Conservation (phyloP, 2,113 vertebrate genomes). For the Donacobius atricapilla region DNA sequence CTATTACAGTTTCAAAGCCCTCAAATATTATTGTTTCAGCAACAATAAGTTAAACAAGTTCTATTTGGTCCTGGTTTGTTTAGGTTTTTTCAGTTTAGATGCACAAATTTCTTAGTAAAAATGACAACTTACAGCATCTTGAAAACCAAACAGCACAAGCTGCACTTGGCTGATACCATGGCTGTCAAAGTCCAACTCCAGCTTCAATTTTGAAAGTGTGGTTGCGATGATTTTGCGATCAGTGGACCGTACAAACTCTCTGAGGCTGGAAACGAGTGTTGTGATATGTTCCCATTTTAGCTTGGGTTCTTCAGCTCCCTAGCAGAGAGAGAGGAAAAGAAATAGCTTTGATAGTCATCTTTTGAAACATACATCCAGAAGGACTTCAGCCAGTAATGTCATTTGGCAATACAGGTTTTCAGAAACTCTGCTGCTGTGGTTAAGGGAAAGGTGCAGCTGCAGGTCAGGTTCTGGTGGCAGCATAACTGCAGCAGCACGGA, state of each 20-base stretch:
- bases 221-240: conserved; percentile 93
- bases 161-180: conserved; percentile 95
- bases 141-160: conserved; percentile 92
- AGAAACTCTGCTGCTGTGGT: background rate
- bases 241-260: conserved; percentile 90
- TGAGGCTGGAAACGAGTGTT: conserved; percentile 86
- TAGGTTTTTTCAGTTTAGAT: background rate
- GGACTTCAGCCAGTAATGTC: background rate
- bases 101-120: background rate
- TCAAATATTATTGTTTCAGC: background rate
- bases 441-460: background rate
- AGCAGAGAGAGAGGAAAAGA: background rate
- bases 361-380: background rate
- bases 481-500: background rate
- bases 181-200: conserved; percentile 97
- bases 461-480: background rate
- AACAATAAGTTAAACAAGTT: background rate
- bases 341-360: background rate
- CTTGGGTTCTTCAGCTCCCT: conserved; percentile 89
- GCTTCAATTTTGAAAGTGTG: conserved; percentile 91
- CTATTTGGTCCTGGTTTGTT: background rate
- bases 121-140: conserved; percentile 88
- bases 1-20: background rate
- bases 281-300: conserved; percentile 90
- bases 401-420: background rate